Percentiles rank a stretch among this genome's conserved stretches.
Conservation (phyloP, 2,888 invertebrate species). For the Drosophila setosimentum region DNA sequence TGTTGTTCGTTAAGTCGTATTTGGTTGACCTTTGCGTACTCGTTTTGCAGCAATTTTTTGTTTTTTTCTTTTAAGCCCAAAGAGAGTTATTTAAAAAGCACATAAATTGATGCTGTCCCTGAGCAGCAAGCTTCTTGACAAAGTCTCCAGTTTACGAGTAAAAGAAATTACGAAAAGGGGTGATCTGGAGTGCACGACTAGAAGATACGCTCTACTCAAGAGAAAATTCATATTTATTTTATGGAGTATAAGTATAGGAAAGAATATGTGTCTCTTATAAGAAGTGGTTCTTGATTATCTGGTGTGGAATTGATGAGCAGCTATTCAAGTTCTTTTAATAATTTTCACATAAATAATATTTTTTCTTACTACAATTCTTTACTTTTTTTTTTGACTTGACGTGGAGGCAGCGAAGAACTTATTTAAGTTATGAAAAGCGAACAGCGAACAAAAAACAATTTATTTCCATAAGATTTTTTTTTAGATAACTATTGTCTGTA, state of each 20-base stretch:
- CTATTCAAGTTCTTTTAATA: background rate
- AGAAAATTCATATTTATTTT: background rate
- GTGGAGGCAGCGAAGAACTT: fast-evolving
- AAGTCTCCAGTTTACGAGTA: slow-evolving; percentile 32
- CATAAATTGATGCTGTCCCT: slow-evolving; percentile 37
- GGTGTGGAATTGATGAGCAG: background rate
- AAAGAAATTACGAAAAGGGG: background rate
- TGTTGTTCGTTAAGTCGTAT: slow-evolving; percentile 9
- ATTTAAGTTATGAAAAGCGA: background rate
- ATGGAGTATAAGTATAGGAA: background rate
- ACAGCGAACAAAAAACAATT: background rate
- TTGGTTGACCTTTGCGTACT: slow-evolving; percentile 6
- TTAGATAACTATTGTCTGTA: background rate
- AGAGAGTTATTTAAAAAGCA: slow-evolving; percentile 33
- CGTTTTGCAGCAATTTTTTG: background rate
- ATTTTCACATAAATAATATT: background rate
- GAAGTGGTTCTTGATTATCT: background rate
- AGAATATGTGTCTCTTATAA: no score
- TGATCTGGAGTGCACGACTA: background rate
- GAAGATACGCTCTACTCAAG: background rate
- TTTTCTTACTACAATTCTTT: no score
- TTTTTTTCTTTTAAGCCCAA: slow-evolving; percentile 2
- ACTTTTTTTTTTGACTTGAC: no score
- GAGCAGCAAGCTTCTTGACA: slow-evolving; percentile 34
- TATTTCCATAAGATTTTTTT: background rate